phyloP scores from a whole-genome alignment of 2,888 invertebrate species.

The Amblyjoppa fuscipennis region DNA sequence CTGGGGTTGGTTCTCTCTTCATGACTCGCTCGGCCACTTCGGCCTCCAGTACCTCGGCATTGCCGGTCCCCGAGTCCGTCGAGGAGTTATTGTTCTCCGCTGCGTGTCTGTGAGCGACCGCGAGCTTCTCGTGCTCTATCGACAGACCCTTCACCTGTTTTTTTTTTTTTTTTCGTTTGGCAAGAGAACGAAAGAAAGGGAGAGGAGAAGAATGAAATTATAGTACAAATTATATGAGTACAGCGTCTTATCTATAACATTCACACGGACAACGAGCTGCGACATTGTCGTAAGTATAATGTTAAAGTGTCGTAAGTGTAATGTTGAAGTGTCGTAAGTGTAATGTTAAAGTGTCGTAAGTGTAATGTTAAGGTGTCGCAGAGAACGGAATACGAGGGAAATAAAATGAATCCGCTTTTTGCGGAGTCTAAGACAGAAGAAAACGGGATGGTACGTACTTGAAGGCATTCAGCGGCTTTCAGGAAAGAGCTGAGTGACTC shows the following conservation, averaged over 20 bases:
- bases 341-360: neutral
- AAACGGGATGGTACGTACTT: conserved; percentile 86
- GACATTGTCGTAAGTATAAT: conserved; percentile 10
- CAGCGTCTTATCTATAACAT: neutral
- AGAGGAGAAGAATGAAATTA: conserved; percentile 20
- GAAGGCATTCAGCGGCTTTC: conserved; percentile 95
- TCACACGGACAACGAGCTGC: neutral
- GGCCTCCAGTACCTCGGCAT: conserved; percentile 80
- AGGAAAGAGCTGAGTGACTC: conserved; percentile 96
- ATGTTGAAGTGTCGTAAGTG: neutral
- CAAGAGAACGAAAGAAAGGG: conserved; percentile 16
- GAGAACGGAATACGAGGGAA: neutral
- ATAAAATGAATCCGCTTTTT: neutral
- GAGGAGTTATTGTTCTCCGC: conserved; percentile 81
- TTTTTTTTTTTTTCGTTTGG: conserved; percentile 24
- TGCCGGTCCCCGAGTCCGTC: conserved; percentile 83
- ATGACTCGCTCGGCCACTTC: conserved; percentile 80
- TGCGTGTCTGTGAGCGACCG: conserved; percentile 87
- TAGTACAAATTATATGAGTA: neutral
- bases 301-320: neutral
- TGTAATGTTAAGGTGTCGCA: neutral
- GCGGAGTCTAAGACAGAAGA: neutral
- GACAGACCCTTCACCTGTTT: conserved; percentile 91
- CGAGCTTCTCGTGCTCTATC: conserved; percentile 90
- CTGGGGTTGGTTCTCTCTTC: conserved; percentile 81